Evolutionary conservation across 2,888 invertebrate species (phyloP).

Genomic region (Acrobeloides nanus): DNA sequence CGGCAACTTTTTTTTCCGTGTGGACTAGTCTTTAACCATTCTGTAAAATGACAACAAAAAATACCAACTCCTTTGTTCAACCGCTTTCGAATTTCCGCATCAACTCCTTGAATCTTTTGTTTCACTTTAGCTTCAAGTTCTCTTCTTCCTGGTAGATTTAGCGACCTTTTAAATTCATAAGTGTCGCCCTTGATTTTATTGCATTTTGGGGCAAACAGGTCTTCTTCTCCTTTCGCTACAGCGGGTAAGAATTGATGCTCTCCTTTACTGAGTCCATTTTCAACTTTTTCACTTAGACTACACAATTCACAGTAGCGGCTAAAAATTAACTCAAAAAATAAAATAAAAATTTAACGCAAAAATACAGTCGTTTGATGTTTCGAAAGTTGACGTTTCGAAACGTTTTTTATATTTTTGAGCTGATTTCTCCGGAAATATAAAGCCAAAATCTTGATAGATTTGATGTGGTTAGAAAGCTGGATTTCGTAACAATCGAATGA

Average conservation of each 20-base stretch:
- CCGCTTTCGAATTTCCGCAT: slow-evolving; percentile 48
- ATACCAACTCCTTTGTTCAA: slow-evolving; percentile 39
- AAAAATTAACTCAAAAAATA: too few relatives aligned
- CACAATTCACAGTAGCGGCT: slow-evolving; percentile 52
- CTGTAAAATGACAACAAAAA: too few relatives aligned
- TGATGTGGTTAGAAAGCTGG: too few relatives aligned
- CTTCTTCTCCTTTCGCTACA: slow-evolving; percentile 27
- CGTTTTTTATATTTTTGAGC: too few relatives aligned
- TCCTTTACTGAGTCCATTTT: slow-evolving; percentile 38
- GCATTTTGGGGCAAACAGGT: slow-evolving; percentile 29
- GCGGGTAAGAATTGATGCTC: slow-evolving; percentile 32
- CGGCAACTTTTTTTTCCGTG: too few relatives aligned
- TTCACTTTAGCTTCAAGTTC: slow-evolving; percentile 40
- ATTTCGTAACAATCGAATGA: too few relatives aligned
- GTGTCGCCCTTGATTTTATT: slow-evolving; percentile 25
- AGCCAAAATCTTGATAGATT: too few relatives aligned
- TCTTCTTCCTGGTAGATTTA: slow-evolving; percentile 34
- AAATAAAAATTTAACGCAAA: too few relatives aligned
- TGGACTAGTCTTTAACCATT: too few relatives aligned
- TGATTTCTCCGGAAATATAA: too few relatives aligned
- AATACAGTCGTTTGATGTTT: too few relatives aligned
- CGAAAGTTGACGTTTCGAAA: too few relatives aligned
- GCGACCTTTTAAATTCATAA: slow-evolving; percentile 37
- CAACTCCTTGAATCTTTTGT: slow-evolving; percentile 49
- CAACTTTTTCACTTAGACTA: slow-evolving; percentile 38